Evolutionary conservation across 37 sponge, comb jelly and placozoan species (phyloP), one percentile per base, ranked within the genome.

Genomic region (Mnemiopsis leidyi): DNA sequence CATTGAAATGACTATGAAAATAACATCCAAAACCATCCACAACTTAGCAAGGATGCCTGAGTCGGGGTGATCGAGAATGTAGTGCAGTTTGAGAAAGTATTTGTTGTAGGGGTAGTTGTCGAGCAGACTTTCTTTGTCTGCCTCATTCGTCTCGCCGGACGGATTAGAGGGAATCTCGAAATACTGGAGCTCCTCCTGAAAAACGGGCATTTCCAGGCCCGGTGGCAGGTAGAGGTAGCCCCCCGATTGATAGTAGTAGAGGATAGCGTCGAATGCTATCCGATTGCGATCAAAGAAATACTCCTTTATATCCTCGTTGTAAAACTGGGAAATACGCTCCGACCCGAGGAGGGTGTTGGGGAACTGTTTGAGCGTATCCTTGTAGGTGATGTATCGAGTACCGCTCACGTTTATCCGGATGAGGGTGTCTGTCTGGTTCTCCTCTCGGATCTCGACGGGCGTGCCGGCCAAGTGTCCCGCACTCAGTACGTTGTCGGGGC

Each of bases 381-480:
- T 38, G 90, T 85, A 85, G 36, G 90, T 85, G 40, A 85, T 85
- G 61, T 85, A 85, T 0, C 90, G 90, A 28, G 90, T 85, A 2
- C 90, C 90, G 61, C 90, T 85, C n/a, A 85, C 90, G 29, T 85
- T 85, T 1, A 85, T 85, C 90, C 90, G 39, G 90, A 85, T 85
- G 33, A 85, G 35, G 28, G 90, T 39, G 90, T 85, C 90, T 1
- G n/a, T 85, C 61, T 85, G 90, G 32, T 85, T 85, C 29, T 85
- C 90, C 29, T 85, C 90, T 21, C 90, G 90, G 39, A 85, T 85
- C 90, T 85, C 90, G 0, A 85, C 29, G 25, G 90, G 90, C 0
- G 90, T 85, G 1, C 32, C 90, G 29, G 90, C 36, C 61, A 85
- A 61, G 61, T 85, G 90, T 13, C 90, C 90, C n/a, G n/a, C n/a